Evolutionary conservation across 2,888 invertebrate genomes (phyloP), one percentile per base, ranked within the genome.

Genomic region (Xestobium rufovillosum): DNA sequence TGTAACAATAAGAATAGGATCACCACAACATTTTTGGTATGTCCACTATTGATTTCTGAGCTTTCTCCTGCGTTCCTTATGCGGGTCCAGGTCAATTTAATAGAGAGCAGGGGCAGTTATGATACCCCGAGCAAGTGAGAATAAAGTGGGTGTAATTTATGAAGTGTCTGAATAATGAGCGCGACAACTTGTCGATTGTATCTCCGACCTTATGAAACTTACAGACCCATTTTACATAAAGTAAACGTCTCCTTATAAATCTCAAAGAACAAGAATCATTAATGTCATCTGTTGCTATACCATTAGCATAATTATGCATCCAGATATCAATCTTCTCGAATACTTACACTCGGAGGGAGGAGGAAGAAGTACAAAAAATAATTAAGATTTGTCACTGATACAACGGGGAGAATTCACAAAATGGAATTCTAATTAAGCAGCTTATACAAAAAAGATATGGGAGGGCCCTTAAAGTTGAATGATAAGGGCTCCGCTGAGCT

Each of bases 401-500:
- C 48, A n/a, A n/a, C n/a, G n/a, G n/a, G n/a, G 13, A 14, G 8
- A 42, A 13, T 30, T 34, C 32, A 48, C 48, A 47, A 51, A 54
- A 55, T 53, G 54, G 51, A 55, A 55, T 55, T 51, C 53, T 56
- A 56, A 56, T 56, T 56, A 56, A 54, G 51, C 49, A 49, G 52
- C 52, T 55, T 55, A 54, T 42, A 32, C 19, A 25, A 19, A 19
- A 9, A 34, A 31, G 46, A 45, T 45, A 51, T 44, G 47, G 45
- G 48, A 45, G 47, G 44, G 45, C 50, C 50, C 48, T 49, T 50
- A 41, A 50, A 47, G 49, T 46, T 42, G 34, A 41, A 44, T 39
- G 46, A 46, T 47, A 45, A 51, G 48, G 43, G 32, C 42, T 41
- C 41, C 34, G 39, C 39, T 36, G 45, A 46, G 47, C 52, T 50